Conservation (phyloP, 2,113 vertebrate genomes). For the Catharus fuscescens region DNA sequence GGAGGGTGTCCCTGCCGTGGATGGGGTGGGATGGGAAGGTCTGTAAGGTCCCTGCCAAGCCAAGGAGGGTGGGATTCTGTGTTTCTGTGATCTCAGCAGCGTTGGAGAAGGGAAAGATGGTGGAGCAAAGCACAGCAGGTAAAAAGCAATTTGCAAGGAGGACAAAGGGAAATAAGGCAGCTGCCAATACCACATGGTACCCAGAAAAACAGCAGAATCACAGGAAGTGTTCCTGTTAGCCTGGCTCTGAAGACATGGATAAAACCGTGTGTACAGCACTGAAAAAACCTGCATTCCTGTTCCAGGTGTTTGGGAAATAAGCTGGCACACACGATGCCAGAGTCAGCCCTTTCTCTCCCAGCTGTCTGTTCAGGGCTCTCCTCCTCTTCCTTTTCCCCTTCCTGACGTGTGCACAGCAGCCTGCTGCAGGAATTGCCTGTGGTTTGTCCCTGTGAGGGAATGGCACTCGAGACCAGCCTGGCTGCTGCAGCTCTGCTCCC, state of each 20-base stretch:
- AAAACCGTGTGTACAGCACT: background rate
- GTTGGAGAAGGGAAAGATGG: background rate
- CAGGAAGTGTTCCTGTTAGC: background rate
- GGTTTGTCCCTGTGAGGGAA: background rate
- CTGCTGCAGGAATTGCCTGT: background rate
- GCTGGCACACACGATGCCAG: rapidly evolving
- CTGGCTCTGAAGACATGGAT: background rate
- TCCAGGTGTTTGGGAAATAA: background rate
- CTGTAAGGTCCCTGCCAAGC: background rate
- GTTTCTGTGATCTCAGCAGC: background rate
- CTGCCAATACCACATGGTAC: background rate
- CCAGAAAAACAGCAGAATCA: background rate
- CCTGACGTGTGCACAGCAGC: background rate
- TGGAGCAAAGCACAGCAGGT: background rate
- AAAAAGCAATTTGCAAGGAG: background rate
- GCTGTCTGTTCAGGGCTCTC: rapidly evolving
- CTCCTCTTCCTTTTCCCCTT: background rate
- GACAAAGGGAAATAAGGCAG: background rate
- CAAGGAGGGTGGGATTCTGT: background rate
- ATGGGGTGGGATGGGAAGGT: no score
- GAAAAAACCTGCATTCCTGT: background rate
- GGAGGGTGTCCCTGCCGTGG: background rate
- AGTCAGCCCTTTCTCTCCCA: background rate
- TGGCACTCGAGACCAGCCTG: rapidly evolving
- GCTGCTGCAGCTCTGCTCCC: no score